Percentiles rank a stretch among this genome's conserved stretches.
phyloP scores from a whole-genome alignment of 2,888 invertebrate species.

The Drosophila anomelani region DNA sequence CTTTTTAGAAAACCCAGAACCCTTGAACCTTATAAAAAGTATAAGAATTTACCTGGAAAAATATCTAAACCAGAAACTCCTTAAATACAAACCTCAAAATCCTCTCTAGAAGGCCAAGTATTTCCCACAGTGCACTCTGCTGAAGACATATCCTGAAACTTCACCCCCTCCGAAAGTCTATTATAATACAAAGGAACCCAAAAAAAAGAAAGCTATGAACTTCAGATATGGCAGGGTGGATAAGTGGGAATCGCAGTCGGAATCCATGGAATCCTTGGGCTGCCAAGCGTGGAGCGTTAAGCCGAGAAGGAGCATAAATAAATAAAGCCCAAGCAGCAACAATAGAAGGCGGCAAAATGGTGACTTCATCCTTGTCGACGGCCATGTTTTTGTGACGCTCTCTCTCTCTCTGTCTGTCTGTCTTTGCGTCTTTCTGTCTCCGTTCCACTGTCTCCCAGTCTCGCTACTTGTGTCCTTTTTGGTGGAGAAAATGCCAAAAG shows the following conservation, averaged over 20 bases:
- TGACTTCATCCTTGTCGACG: slow-evolving; percentile 66
- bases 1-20: background rate
- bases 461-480: slow-evolving; percentile 9
- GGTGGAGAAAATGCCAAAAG: slow-evolving; percentile 57
- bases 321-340: slow-evolving; percentile 68
- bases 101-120: background rate
- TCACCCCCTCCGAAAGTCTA: slow-evolving; percentile 58
- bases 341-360: slow-evolving; percentile 72
- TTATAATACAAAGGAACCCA: slow-evolving; percentile 60
- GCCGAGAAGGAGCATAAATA: slow-evolving; percentile 80
- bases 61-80: background rate
- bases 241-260: slow-evolving; percentile 14
- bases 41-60: background rate
- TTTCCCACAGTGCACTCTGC: background rate
- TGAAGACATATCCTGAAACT: slow-evolving; percentile 25
- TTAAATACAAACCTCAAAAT: too few species aligned
- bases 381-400: slow-evolving; percentile 64
- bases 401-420: slow-evolving; percentile 17
- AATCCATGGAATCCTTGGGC: slow-evolving; percentile 48
- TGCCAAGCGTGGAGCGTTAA: slow-evolving; percentile 79
- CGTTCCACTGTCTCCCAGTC: background rate
- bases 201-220: slow-evolving; percentile 64
- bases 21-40: background rate
- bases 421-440: background rate
- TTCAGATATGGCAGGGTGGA: slow-evolving; percentile 37